These are phyloP conservation scores for Hydropotes inermis DNA, from an alignment of 2,113 vertebrate genomes.

Conservation along the genomic window DNA sequence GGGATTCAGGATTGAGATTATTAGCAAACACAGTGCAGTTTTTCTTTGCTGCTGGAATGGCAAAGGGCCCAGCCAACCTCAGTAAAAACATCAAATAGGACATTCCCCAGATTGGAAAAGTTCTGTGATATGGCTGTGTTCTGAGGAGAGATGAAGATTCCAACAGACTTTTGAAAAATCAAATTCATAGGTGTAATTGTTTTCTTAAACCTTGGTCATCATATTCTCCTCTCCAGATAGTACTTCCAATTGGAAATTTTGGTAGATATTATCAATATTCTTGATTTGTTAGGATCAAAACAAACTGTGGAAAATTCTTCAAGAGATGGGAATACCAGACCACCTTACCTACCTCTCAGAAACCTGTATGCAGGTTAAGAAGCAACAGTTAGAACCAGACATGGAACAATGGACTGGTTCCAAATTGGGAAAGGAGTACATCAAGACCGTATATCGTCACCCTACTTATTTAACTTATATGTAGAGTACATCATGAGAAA, in stretches of 20 bases:
- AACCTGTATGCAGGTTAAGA: neutral
- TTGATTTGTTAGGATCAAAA: slow-evolving; percentile 79
- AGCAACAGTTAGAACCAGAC: neutral
- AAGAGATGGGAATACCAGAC: neutral
- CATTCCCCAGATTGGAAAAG: neutral
- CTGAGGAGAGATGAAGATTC: neutral
- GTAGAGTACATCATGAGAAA: neutral
- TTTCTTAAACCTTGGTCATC: slow-evolving; percentile 78
- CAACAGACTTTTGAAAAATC: neutral
- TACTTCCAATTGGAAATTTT: slow-evolving; percentile 97
- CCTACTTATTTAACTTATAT: neutral
- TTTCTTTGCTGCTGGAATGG: neutral
- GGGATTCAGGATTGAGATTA: neutral
- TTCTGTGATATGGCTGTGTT: neutral
- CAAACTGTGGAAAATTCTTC: neutral
- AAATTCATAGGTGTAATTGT: neutral
- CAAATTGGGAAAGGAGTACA: neutral
- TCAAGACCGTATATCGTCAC: neutral
- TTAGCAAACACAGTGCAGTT: neutral
- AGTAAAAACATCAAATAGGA: neutral
- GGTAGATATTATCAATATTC: slow-evolving; percentile 92
- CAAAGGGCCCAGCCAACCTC: neutral
- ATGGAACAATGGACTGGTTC: neutral
- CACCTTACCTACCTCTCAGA: neutral
- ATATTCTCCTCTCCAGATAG: slow-evolving; percentile 93